Percentiles rank a stretch among this genome's conserved stretches.
Conservation (phyloP, 2,113 vertebrate species). For the Tychaedon coryphoeus region DNA sequence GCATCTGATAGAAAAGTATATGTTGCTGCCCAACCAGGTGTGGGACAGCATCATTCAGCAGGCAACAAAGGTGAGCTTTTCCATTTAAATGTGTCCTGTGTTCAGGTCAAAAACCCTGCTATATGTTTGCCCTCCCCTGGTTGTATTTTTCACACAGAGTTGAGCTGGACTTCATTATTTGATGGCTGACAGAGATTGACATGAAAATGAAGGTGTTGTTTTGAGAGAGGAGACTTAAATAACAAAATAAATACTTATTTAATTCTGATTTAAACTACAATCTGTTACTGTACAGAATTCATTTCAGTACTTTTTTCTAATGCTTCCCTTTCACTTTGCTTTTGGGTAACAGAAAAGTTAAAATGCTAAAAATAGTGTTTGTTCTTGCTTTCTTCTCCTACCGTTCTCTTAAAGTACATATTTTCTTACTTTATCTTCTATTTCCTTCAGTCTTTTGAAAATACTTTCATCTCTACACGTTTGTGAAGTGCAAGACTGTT, state of each 20-base stretch:
- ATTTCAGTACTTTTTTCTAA: background rate
- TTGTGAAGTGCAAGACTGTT: too few species aligned
- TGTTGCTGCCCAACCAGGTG: slow-evolving; percentile 98
- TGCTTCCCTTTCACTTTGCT: background rate
- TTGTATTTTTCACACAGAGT: background rate
- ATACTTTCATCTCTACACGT: background rate
- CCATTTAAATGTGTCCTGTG: background rate
- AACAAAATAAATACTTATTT: background rate
- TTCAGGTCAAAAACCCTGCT: background rate
- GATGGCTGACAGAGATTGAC: background rate
- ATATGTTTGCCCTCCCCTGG: too few species aligned
- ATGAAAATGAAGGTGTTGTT: background rate
- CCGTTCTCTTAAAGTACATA: background rate
- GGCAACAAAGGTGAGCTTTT: slow-evolving; percentile 91
- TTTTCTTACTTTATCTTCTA: background rate
- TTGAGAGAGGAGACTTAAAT: background rate
- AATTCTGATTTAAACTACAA: background rate
- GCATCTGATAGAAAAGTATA: slow-evolving; percentile 98
- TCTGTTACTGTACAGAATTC: background rate
- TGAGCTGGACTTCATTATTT: background rate
- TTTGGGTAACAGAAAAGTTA: background rate
- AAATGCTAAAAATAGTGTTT: background rate
- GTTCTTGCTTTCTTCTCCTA: background rate
- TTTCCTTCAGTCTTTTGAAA: background rate
- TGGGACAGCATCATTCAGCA: slow-evolving; percentile 99